These are phyloP conservation scores for Torymus tubicola DNA, from an alignment of 2,888 invertebrate species.

Conservation along the genomic window DNA sequence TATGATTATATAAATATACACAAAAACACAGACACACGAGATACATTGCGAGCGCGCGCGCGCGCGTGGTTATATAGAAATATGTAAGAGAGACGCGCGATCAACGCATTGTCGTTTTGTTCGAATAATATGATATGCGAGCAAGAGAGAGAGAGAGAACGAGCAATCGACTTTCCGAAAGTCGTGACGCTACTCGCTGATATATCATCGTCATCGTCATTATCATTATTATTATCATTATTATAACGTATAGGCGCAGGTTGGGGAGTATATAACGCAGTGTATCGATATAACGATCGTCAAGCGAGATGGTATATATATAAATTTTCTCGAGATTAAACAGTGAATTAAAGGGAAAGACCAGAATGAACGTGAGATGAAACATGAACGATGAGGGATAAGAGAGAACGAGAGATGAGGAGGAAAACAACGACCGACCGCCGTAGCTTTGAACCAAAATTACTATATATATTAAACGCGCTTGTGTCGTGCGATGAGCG, in stretches of 20 bases:
- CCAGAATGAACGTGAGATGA: too few species aligned
- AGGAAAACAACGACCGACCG: conserved; percentile 58
- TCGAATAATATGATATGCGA: not conserved
- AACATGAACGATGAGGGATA: not conserved
- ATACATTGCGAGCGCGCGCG: conserved; percentile 20
- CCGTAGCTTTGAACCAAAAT: conserved; percentile 61
- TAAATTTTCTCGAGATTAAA: not conserved
- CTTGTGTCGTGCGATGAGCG: too few species aligned
- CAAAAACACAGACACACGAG: too few species aligned
- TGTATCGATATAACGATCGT: conserved; percentile 55
- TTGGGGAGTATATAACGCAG: not conserved
- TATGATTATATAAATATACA: conserved; percentile 51
- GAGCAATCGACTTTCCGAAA: conserved; percentile 13
- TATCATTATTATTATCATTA: conserved; percentile 25
- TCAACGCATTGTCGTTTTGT: not conserved
- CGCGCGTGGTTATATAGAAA: conserved; percentile 23
- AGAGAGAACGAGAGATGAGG: not conserved
- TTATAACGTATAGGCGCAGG: not conserved
- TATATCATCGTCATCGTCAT: conserved; percentile 34
- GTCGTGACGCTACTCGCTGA: not conserved
- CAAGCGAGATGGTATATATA: not conserved
- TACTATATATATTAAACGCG: conserved; percentile 50
- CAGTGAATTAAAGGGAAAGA: not conserved
- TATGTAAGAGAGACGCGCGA: conserved; percentile 22
- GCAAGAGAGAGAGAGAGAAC: conserved; percentile 8